Conservation (phyloP, 2,888 invertebrate genomes). For the Eueremaeus valkanovi region DNA sequence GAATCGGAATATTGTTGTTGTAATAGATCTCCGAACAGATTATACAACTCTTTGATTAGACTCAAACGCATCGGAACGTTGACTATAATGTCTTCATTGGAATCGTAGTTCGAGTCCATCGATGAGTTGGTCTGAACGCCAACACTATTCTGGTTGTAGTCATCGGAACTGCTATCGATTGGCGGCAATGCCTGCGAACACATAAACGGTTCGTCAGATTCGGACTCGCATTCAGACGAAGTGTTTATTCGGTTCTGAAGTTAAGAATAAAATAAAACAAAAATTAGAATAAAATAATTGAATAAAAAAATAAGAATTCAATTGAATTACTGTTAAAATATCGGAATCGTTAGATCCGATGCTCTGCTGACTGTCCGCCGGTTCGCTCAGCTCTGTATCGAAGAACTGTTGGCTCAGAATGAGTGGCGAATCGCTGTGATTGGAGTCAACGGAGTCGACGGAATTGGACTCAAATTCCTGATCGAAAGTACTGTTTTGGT, state of each 20-base stretch:
- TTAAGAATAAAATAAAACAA: too few species aligned
- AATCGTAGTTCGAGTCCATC: neutral
- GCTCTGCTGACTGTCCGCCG: neutral
- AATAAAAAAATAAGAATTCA: neutral
- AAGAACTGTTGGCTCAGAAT: neutral
- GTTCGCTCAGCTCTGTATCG: neutral
- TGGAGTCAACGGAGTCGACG: neutral
- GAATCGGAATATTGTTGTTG: neutral
- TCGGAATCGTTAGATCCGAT: neutral
- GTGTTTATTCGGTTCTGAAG: neutral
- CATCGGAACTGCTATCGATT: neutral
- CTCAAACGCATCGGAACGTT: neutral
- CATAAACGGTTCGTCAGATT: neutral
- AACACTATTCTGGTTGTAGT: neutral
- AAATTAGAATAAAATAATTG: too few species aligned
- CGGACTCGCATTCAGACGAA: neutral
- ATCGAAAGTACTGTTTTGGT: slow-evolving; percentile 23
- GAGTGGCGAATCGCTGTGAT: slow-evolving; percentile 3
- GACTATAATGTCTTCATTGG: neutral
- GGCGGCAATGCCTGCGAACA: neutral
- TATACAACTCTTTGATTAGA: neutral
- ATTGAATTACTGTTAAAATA: neutral
- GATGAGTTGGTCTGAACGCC: neutral
- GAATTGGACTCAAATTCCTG: neutral
- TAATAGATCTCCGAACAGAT: neutral